Evolutionary conservation across 1,140 invertebrate species (phyloP).

Genomic region (Atta colombica): DNA sequence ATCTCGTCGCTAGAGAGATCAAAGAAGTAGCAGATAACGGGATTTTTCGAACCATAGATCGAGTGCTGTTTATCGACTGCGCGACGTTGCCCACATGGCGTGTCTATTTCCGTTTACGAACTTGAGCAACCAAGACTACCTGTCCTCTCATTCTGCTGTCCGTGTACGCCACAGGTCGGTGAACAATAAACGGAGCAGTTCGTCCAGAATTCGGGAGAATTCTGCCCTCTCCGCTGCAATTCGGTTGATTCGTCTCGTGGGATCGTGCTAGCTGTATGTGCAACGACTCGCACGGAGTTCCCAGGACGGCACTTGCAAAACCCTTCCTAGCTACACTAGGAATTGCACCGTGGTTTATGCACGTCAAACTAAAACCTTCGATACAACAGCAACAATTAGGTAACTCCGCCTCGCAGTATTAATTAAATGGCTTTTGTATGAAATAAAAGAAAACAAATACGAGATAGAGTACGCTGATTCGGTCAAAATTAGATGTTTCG

Average conservation of each 20-base stretch:
- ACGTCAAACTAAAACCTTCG: slow-evolving; percentile 66
- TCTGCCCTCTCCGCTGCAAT: slow-evolving; percentile 38
- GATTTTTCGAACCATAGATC: slow-evolving; percentile 66
- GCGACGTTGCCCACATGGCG: slow-evolving; percentile 77
- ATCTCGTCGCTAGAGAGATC: slow-evolving; percentile 65
- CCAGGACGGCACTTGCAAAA: slow-evolving; percentile 69
- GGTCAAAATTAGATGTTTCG: too few species aligned
- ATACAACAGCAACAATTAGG: slow-evolving; percentile 19
- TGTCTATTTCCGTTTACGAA: slow-evolving; percentile 72
- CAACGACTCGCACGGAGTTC: slow-evolving; percentile 60
- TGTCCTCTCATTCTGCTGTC: slow-evolving; percentile 64
- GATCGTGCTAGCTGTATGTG: slow-evolving; percentile 54
- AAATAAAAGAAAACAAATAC: background rate
- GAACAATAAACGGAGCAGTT: slow-evolving; percentile 60
- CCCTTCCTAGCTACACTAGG: slow-evolving; percentile 43
- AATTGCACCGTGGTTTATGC: slow-evolving; percentile 73
- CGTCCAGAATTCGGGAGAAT: slow-evolving; percentile 58
- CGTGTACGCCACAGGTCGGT: background rate
- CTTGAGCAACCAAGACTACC: slow-evolving; percentile 54
- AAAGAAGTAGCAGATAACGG: slow-evolving; percentile 72
- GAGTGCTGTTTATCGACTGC: slow-evolving; percentile 74
- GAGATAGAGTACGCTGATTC: too few species aligned
- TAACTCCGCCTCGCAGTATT: slow-evolving; percentile 4
- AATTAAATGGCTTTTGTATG: background rate
- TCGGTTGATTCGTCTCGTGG: slow-evolving; percentile 59